Percentiles rank a stretch among this genome's conserved stretches.
phyloP scores from a whole-genome alignment of 2,113 vertebrate genomes.

The Mus pahari region DNA sequence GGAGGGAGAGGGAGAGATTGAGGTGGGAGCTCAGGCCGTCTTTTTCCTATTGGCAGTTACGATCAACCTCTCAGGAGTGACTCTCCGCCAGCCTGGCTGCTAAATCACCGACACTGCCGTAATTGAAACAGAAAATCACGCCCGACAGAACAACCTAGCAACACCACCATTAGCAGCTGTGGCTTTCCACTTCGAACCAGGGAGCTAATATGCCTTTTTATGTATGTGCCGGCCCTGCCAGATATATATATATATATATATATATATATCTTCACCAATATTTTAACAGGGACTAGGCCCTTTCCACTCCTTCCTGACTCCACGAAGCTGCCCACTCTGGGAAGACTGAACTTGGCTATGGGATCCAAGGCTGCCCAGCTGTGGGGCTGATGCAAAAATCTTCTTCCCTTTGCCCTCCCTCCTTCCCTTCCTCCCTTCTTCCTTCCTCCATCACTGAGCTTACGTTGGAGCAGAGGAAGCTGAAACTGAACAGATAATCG shows the following conservation, averaged over 20 bases:
- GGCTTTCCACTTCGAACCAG: not conserved
- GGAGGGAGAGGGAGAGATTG: not conserved
- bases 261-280: slow-evolving; percentile 36
- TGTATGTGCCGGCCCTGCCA: not conserved
- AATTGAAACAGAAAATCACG: slow-evolving; percentile 72
- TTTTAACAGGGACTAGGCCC: slow-evolving; percentile 3
- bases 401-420: not conserved
- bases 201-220: slow-evolving; percentile 53
- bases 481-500: not conserved
- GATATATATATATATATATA: slow-evolving; percentile 57
- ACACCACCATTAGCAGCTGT: slow-evolving; percentile 56
- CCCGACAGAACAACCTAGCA: slow-evolving; percentile 35
- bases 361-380: not conserved
- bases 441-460: not conserved
- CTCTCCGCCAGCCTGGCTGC: not conserved
- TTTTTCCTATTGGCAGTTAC: not conserved
- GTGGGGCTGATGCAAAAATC: too few relatives aligned
- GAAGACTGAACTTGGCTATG: not conserved
- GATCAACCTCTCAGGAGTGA: slow-evolving; percentile 15
- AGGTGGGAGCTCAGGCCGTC: not conserved
- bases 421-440: too few relatives aligned
- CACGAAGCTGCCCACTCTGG: not conserved
- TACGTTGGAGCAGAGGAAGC: not conserved
- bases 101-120: slow-evolving; percentile 27
- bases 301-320: not conserved